Base-by-base conservation (phyloP, 2,888 invertebrate genomes). In the Allacma fusca region DNA sequence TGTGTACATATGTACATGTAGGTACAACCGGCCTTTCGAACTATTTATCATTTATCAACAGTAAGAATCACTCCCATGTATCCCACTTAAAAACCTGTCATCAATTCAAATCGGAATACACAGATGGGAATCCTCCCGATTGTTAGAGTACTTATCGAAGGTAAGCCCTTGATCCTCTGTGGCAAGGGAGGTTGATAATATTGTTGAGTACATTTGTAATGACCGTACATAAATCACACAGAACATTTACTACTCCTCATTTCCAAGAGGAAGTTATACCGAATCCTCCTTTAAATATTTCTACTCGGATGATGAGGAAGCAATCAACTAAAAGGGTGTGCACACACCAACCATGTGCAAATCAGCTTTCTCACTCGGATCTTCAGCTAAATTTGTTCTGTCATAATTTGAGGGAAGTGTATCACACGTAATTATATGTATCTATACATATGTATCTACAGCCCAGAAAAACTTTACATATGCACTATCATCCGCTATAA, bases 61-160 rank as follows among this genome's bases (percentile, higher is more conserved):
- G 7, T 19, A 62, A 62, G 26, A 24, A 62, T 23, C 62, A 62
- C 62, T 62, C 62, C 62, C 62, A 62, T 62, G 26, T 23, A 62
- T 62, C 62, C 62, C 62, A 62, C 62, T 62, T 62, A 62, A 62
- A 50, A 62, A 62, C 62, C 62, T 62, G 62, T 62, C 62, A 62
- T 62, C 62, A 62, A 19, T 62, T 62, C 62, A 62, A 62, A 62
- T 62, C 62, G 62, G 24, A 62, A 23, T 16, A 24, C 62, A 62
- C 62, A 62, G 62, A 62, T 62, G 62, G 2, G 62, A 62, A 62
- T 62, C 62, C 26, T 24, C 24, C 62, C 26, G 62, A 62, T 62
- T 62, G 62, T 62, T 62, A 23, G 19, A 62, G 62, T 62, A 62
- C 62, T 62, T 62, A 62, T 62, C 62, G 62, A 62, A 24, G 13